Evolutionary conservation across 2,113 vertebrate species (phyloP), one percentile per base, ranked within the genome.

Genomic region (Hemicordylus capensis): DNA sequence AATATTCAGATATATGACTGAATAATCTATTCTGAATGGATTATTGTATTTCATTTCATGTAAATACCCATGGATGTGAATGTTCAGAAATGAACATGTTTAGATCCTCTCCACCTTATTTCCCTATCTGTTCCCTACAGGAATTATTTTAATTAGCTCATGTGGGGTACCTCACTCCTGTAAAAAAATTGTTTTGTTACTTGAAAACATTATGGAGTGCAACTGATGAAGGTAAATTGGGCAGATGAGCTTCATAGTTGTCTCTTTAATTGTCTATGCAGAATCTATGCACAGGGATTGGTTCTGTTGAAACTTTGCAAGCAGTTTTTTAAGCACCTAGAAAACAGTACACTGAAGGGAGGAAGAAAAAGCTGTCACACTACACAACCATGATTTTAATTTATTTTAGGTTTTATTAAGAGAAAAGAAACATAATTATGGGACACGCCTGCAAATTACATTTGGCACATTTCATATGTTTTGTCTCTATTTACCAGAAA

Each of bases 81-180:
- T 58, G 76, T 87, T 94, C 88, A 89, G 80, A 93, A 90, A 87
- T 85, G 66, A 91, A 80, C n/a, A 42, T 91, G 90, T 19, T 22
- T 24, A 24, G 11, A 37, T 31, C 63, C 42, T 24, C 19, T 51
- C 11, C 39, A 46, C 44, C 22, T 81, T 42, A 87, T 79, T 72
- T 90, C 89, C 79, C 34, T 93, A 81, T 87, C 80, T 86, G 85
- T 90, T 93, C 92, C 88, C 88, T 89, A 87, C 86, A 90, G 91
- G 94, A 94, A 56, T 85, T 91, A 91, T 90, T 94, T 96, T 94
- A 95, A 96, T 96, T 94, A 95, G 87, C 72, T 79, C 28, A 83
- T 81, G 64, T 67, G 85, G 77, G 31, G 84, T 37, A 90, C 93
- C 92, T 93, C 81, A 85, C 84, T 93, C 89, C 85, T 83, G 85